Conservation (phyloP, 2,113 vertebrate species). For the Macquaria australasica region DNA sequence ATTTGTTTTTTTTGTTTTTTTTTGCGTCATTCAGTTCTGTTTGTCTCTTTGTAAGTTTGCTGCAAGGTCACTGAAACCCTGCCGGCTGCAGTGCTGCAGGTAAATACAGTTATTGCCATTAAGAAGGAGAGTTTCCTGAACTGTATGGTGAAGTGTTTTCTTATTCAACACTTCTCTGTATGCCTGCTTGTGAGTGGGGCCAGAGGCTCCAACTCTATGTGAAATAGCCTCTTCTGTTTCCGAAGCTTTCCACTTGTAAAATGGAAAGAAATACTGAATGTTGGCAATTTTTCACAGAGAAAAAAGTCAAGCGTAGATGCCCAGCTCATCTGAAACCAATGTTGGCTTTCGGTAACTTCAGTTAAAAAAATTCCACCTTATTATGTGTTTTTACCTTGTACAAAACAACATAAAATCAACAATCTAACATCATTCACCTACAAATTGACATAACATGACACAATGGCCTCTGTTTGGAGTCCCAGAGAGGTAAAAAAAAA, state of each 20-base stretch:
- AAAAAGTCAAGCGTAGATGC: too few species aligned
- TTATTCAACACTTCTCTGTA: background rate
- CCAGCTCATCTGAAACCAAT: background rate
- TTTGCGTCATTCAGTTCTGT: slow-evolving; percentile 5
- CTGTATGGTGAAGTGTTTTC: background rate
- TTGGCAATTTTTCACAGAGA: background rate
- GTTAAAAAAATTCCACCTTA: background rate
- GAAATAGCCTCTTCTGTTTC: background rate
- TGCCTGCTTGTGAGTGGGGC: background rate
- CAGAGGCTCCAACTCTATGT: background rate
- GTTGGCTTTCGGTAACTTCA: background rate
- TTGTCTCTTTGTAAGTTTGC: background rate
- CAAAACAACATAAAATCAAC: background rate
- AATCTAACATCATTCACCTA: background rate
- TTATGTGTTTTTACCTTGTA: background rate
- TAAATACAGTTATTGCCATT: background rate
- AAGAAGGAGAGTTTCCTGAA: background rate
- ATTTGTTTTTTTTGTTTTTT: background rate
- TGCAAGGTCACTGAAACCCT: background rate
- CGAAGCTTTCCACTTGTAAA: background rate
- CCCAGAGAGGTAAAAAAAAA: background rate
- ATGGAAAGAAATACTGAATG: background rate
- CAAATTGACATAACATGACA: background rate
- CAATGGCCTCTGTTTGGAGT: too few species aligned
- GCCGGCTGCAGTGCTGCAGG: background rate